Evolutionary conservation across 2,888 invertebrate genomes (phyloP), one percentile per base, ranked within the genome.

Genomic region (Hoplodrina ambigua): DNA sequence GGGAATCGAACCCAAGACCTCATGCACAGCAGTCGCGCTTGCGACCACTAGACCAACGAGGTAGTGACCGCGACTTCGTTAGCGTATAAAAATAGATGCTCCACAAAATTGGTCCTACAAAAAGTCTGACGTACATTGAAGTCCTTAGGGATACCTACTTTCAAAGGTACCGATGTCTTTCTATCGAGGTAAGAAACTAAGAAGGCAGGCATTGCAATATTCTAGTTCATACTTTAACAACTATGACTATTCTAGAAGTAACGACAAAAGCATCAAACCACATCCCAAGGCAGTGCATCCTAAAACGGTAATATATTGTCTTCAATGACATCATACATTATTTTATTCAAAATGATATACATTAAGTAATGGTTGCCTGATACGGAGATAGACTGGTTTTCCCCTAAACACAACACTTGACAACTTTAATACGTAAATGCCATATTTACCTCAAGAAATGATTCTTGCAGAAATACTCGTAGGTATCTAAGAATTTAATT

Each of bases 301-400:
- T 15, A 63, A 78, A 75, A 56, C 30, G 10, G 69, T 30, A 17
- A 49, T n/a, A 68, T 55, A 81, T 55, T 78, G 61, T 82, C 37
- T 67, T 59, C 15, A 61, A 58, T 82, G 81, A 82, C 80, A 69
- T 82, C 83, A 82, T 37, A 30, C 37, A 72, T 57, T 71, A 62
- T 77, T 62, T 50, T 61, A 78, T 72, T 50, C n/a, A 59, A 60
- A 72, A 69, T 75, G 61, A 49, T 54, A 69, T 30, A 71, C 19
- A 65, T 67, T 69, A 53, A 60, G 54, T 64, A 61, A 73, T 72
- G 64, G 55, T 75, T 20, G n/a, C 80, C 75, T 65, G 53, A 61
- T 69, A 46, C 44, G 46, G 55, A 59, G 19, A 66, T 57, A 56
- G 58, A 72, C 62, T 69, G 81, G 83, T 66, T 83, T 81, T 74